phyloP scores from a whole-genome alignment of 2,888 invertebrate genomes.

The Cenopis cana region DNA sequence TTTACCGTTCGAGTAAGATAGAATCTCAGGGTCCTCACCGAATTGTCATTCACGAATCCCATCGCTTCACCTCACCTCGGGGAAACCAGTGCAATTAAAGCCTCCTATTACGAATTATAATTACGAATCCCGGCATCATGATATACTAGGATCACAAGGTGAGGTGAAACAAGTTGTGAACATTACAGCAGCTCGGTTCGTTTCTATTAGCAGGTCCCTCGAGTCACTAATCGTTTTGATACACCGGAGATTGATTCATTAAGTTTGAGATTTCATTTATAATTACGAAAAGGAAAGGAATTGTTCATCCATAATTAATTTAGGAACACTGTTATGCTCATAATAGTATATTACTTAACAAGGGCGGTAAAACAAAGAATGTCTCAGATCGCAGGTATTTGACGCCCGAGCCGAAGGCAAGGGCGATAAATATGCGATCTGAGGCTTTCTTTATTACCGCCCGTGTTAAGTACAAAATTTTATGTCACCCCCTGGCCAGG shows the following conservation, averaged over 20 bases:
- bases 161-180: not conserved
- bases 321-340: not conserved
- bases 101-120: not conserved
- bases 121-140: not conserved
- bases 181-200: slow-evolving; percentile 35
- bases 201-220: slow-evolving; percentile 48
- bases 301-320: not conserved
- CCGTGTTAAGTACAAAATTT: too few relatives aligned
- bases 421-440: too few relatives aligned
- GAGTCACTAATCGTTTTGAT: slow-evolving; percentile 56
- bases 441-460: too few relatives aligned
- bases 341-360: too few relatives aligned
- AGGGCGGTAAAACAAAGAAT: too few relatives aligned
- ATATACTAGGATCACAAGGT: not conserved
- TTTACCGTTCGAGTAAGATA: slow-evolving; percentile 21
- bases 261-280: slow-evolving; percentile 45
- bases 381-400: too few relatives aligned
- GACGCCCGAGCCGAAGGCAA: too few relatives aligned
- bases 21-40: slow-evolving; percentile 22
- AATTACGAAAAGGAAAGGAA: not conserved
- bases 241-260: slow-evolving; percentile 64
- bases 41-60: not conserved
- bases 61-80: not conserved
- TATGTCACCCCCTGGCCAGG: too few relatives aligned
- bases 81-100: not conserved